A percentile compares a stretch with the other conserved stretches of the same genome.
phyloP scores from a whole-genome alignment of 2,113 vertebrate genomes.

The Clarias batrachus region DNA sequence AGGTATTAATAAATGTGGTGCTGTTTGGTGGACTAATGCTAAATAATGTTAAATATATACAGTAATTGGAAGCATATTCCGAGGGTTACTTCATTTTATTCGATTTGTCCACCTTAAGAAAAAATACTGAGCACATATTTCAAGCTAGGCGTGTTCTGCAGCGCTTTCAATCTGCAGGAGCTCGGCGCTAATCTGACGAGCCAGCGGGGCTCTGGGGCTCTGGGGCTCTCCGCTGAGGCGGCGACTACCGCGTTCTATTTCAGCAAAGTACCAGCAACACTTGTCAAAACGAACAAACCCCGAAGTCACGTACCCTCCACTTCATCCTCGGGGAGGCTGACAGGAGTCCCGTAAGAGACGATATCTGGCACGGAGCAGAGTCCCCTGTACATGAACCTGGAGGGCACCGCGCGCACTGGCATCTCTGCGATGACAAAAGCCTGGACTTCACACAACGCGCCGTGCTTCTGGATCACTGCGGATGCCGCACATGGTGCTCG shows the following conservation, averaged over 20 bases:
- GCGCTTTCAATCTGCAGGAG: background rate
- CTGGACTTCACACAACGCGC: constrained; percentile 72
- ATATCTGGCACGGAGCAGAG: constrained; percentile 94
- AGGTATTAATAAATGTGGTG: background rate
- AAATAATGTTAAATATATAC: background rate
- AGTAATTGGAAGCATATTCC: background rate
- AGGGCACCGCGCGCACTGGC: constrained; percentile 95
- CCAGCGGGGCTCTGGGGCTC: background rate
- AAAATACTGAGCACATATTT: background rate
- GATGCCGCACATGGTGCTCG: constrained; percentile 57
- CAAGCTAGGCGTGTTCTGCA: background rate
- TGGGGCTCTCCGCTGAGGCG: background rate
- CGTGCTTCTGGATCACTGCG: constrained; percentile 59
- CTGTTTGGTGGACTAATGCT: background rate
- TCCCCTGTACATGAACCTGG: constrained; percentile 98
- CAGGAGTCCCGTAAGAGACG: constrained; percentile 81
- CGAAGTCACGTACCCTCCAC: constrained; percentile 83
- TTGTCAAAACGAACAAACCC: background rate
- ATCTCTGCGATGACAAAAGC: constrained; percentile 81
- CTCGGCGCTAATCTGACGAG: background rate
- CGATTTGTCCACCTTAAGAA: background rate
- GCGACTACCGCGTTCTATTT: background rate
- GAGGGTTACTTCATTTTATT: background rate
- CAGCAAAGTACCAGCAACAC: background rate
- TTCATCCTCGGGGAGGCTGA: constrained; percentile 90